A percentile compares a stretch with the other conserved stretches of the same genome.
Conservation (phyloP, 2,888 invertebrate species). For the Zaprionus lineosus region DNA sequence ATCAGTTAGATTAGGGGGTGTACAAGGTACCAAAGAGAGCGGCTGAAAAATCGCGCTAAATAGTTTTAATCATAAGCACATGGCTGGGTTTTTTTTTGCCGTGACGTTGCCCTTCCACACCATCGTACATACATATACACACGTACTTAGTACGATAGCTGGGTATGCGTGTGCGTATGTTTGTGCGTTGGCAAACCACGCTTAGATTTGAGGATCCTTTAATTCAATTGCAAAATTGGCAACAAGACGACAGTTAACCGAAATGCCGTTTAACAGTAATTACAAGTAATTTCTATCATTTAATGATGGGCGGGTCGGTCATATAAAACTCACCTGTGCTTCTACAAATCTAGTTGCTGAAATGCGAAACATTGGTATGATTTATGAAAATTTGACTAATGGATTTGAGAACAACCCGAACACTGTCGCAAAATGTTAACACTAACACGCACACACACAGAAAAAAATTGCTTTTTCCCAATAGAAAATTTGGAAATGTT, state of each 20-base stretch:
- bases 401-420: conserved; percentile 32
- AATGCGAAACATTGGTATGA: conserved; percentile 88
- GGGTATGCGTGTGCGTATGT: conserved; percentile 10
- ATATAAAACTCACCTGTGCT: conserved; percentile 84
- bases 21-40: too few relatives aligned
- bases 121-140: conserved; percentile 21
- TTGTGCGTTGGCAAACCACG: conserved; percentile 43
- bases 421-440: conserved; percentile 48
- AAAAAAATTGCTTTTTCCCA: conserved; percentile 70
- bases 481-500: conserved; percentile 68
- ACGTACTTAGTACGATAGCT: conserved; percentile 1
- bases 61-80: conserved; percentile 70
- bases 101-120: conserved; percentile 59
- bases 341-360: conserved; percentile 86
- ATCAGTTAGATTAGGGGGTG: neutral
- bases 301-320: neutral
- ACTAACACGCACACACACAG: conserved; percentile 71
- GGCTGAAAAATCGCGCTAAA: conserved; percentile 29
- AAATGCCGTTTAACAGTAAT: conserved; percentile 13
- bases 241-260: conserved; percentile 3
- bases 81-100: conserved; percentile 55
- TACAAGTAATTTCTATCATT: too few relatives aligned
- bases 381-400: conserved; percentile 50
- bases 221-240: conserved; percentile 7
- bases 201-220: conserved; percentile 39